Evolutionary conservation across 2,888 invertebrate species (phyloP), one percentile per base, ranked within the genome.

Genomic region (Eupithecia abbreviata): DNA sequence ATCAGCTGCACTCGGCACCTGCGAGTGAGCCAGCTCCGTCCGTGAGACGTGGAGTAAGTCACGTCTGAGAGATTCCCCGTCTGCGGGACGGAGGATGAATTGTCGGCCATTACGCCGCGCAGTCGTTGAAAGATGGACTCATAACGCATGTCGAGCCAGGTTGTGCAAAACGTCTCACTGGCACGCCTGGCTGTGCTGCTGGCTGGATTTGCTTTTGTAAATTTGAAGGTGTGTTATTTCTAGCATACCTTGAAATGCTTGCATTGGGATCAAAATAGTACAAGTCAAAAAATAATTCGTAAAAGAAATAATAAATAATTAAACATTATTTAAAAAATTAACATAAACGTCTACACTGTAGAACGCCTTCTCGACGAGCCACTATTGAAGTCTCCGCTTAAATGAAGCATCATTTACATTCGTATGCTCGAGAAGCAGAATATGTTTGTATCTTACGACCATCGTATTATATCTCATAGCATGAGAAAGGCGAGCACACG

Each of bases 21-120:
- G 45, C 47, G 71, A 68, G 49, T 67, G 74, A 70, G 58, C 75
- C 75, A 77, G 75, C 43, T 41, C 15, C 41, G n/a, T 47, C 43
- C 65, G 67, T 62, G 68, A 75, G 75, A 58, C 49, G 74, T 66
- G 77, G 80, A 80, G 76, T 75, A 82, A 81, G 80, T 84, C 83
- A 80, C 80, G 77, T 80, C 79, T 76, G 79, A 82, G 82, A 84
- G 83, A 84, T 84, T 84, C 80, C 78, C 71, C 71, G 79, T 72
- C 62, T 73, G 74, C 74, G 80, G 81, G 81, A 82, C 80, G 73
- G 77, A 76, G 75, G 80, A 85, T 82, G 83, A 80, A 82, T 83
- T 80, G 79, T 78, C 70, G 66, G 67, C 79, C 76, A 82, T 84
- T 82, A 80, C 77, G 30, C 2, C 47, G 72, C 77, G 30, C 18